These are phyloP conservation scores for Scarus forsteni DNA, from an alignment of 2,797 vertebrate genomes.

Conservation along the genomic window DNA sequence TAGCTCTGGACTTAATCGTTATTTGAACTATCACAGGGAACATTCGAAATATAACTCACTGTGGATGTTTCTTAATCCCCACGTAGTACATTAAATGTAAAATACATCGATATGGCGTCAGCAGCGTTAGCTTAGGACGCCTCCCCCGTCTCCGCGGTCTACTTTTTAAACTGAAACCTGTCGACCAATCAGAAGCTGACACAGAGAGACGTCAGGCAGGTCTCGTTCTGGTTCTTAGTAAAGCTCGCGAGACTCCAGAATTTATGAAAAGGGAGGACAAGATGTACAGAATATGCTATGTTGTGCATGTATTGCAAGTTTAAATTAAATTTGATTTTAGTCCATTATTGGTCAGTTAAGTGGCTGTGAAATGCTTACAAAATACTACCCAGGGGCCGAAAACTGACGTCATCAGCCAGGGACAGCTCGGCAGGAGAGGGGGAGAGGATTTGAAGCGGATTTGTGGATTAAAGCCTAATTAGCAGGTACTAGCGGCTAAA, in stretches of 20 bases:
- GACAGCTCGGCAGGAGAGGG: background rate
- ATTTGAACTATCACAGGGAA: too few relatives aligned
- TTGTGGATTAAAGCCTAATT: constrained; percentile 59
- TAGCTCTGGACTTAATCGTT: too few relatives aligned
- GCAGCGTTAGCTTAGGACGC: background rate
- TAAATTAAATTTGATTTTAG: too few relatives aligned
- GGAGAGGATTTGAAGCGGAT: constrained; percentile 62
- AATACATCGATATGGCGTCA: background rate
- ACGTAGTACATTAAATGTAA: background rate
- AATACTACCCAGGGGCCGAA: too few relatives aligned
- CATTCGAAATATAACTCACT: constrained; percentile 24
- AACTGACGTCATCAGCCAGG: constrained; percentile 44
- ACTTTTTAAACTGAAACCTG: constrained; percentile 65
- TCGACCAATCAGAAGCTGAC: constrained; percentile 55
- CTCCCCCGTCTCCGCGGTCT: constrained; percentile 39
- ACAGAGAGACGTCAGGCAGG: background rate
- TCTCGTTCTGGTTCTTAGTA: fast-evolving
- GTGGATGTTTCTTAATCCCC: background rate
- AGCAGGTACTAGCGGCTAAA: background rate
- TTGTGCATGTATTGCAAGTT: too few relatives aligned
- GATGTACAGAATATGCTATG: too few relatives aligned
- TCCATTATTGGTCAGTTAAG: too few relatives aligned
- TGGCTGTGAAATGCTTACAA: too few relatives aligned
- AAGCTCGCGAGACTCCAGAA: constrained; percentile 33
- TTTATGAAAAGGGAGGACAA: too few relatives aligned